phyloP scores from a whole-genome alignment of 2,888 invertebrate genomes.

The Epistrophe eligans region DNA sequence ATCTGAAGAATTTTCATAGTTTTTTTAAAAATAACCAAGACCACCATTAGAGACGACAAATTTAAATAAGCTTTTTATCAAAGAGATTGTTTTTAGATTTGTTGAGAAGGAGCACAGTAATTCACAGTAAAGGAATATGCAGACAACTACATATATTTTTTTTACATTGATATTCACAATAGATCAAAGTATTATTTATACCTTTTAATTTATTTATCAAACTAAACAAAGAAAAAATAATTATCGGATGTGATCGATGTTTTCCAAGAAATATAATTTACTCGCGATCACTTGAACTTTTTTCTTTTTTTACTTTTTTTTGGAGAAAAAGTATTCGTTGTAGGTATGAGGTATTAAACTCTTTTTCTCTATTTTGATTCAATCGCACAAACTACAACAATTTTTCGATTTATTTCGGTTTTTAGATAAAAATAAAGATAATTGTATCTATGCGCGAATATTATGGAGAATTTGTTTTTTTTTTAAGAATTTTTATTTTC shows the following conservation, averaged over 20 bases:
- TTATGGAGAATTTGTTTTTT: constrained; percentile 17
- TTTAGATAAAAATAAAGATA: constrained; percentile 25
- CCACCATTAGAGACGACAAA: constrained; percentile 2
- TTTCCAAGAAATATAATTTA: constrained; percentile 36
- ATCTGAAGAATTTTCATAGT: constrained; percentile 45
- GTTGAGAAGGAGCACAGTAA: background rate
- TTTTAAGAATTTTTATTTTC: background rate
- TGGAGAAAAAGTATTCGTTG: constrained; percentile 23
- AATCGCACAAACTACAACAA: constrained; percentile 55
- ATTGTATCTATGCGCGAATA: constrained; percentile 63
- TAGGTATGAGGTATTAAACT: constrained; percentile 20
- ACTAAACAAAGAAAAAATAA: constrained; percentile 23
- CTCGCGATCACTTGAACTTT: constrained; percentile 27
- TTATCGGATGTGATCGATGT: constrained; percentile 11
- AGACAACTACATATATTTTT: background rate
- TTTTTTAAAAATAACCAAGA: constrained; percentile 57
- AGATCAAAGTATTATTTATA: constrained; percentile 22
- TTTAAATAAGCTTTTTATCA: background rate
- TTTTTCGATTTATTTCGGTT: constrained; percentile 32
- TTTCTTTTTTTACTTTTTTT: constrained; percentile 1
- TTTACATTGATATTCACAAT: constrained; percentile 16
- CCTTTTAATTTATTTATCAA: constrained; percentile 43
- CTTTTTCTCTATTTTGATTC: constrained; percentile 20
- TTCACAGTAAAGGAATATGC: background rate
- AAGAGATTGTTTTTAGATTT: background rate